Conservation (phyloP, 2,113 vertebrate genomes). For the Xiphorhynchus elegans region DNA sequence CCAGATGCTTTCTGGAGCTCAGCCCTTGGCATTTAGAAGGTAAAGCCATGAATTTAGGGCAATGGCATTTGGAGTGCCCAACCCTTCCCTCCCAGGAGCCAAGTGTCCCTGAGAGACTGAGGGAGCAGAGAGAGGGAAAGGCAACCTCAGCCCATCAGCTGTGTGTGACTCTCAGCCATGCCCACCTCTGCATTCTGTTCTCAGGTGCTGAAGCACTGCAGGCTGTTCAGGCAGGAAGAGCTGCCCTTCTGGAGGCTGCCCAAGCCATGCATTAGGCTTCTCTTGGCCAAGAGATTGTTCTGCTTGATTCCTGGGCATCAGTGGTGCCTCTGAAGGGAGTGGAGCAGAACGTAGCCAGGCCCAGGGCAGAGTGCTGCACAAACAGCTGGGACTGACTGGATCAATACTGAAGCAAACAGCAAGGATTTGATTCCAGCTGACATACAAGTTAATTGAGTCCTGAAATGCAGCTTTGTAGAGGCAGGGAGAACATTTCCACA, state of each 20-base stretch:
- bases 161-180: background rate
- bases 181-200: slow-evolving; percentile 20
- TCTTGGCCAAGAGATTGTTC: background rate
- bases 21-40: background rate
- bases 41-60: background rate
- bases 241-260: slow-evolving; percentile 35
- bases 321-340: slow-evolving; percentile 5
- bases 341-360: background rate
- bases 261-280: slow-evolving; percentile 63
- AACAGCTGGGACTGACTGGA: background rate
- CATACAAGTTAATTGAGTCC: background rate
- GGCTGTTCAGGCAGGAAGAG: slow-evolving; percentile 11
- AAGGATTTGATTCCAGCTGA: background rate
- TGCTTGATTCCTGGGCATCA: background rate
- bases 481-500: background rate
- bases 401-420: background rate
- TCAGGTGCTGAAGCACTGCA: slow-evolving; percentile 1
- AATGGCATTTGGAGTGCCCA: background rate
- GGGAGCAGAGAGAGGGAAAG: background rate
- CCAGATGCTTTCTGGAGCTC: background rate
- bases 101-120: background rate
- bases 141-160: fast-evolving
- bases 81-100: background rate
- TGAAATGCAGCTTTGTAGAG: background rate
- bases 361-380: fast-evolving